Evolutionary conservation across 2,113 vertebrate genomes (phyloP).

Genomic region (Protomyctophum bolini): DNA sequence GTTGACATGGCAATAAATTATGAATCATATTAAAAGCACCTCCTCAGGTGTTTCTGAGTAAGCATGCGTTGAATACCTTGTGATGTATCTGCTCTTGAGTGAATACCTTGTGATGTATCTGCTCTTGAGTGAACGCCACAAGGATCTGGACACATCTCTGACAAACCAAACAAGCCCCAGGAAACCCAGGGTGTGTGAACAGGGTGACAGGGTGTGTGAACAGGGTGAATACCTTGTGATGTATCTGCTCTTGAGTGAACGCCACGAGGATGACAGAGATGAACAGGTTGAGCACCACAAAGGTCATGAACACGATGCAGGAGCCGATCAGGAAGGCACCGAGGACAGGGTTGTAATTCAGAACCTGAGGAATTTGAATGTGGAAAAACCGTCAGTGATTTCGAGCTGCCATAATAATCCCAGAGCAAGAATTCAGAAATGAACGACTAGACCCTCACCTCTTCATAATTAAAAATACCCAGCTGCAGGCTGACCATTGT

Average conservation of each 20-base stretch:
- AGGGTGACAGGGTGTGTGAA: no score
- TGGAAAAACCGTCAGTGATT: constrained; percentile 12
- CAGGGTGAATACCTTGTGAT: constrained; percentile 82
- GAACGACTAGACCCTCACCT: constrained; percentile 75
- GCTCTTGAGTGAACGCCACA: constrained; percentile 92
- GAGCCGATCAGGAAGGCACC: constrained; percentile 93
- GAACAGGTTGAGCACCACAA: constrained; percentile 94
- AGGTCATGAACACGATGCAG: constrained; percentile 95
- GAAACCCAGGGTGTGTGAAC: no score
- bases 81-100: constrained; percentile 90
- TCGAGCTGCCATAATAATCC: constrained; percentile 8
- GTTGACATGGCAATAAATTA: no score
- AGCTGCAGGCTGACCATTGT: constrained; percentile 94
- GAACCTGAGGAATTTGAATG: constrained; percentile 75
- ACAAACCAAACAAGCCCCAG: no score
- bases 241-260: constrained; percentile 91
- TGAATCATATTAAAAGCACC: no score
- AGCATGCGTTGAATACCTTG: constrained; percentile 76
- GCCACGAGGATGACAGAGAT: constrained; percentile 96
- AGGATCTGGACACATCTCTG: background rate
- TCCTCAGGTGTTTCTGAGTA: background rate
- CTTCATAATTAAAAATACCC: constrained; percentile 96
- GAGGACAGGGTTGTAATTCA: constrained; percentile 89
- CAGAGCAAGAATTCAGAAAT: background rate
- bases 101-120: constrained; percentile 91